These are phyloP conservation scores for Mesorhabditis sp. DNA, from an alignment of 2,888 invertebrate genomes.

Conservation along the genomic window DNA sequence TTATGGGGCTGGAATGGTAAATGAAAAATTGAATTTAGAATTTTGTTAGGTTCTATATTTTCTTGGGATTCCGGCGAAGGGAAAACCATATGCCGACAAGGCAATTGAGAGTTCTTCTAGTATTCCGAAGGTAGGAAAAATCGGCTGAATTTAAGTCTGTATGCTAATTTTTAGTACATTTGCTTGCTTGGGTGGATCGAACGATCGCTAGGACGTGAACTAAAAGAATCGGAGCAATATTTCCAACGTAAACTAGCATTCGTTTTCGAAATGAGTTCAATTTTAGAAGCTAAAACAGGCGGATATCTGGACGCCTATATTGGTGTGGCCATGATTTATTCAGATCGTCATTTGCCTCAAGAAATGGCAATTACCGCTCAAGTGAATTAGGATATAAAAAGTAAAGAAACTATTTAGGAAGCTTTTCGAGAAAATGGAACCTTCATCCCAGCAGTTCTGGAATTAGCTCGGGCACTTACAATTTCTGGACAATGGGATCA, in stretches of 20 bases:
- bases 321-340: not conserved
- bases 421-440: not conserved
- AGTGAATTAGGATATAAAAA: not conserved
- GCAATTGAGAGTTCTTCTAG: slow-evolving; percentile 16
- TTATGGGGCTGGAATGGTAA: not conserved
- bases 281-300: not conserved
- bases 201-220: slow-evolving; percentile 26
- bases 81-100: slow-evolving; percentile 20
- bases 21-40: not conserved
- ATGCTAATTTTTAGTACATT: slow-evolving; percentile 13
- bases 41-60: slow-evolving; percentile 17
- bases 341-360: not conserved
- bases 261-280: not conserved
- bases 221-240: slow-evolving; percentile 25
- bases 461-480: not conserved
- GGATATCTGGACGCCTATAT: not conserved
- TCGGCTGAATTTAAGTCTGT: not conserved
- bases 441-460: not conserved
- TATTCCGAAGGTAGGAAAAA: slow-evolving; percentile 17
- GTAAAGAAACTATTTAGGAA: not conserved
- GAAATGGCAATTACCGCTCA: not conserved
- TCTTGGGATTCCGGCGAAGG: slow-evolving; percentile 16
- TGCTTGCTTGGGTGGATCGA: slow-evolving; percentile 34
- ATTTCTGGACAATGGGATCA: not conserved
- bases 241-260: slow-evolving; percentile 19